A percentile compares a stretch with the other conserved stretches of the same genome.
Evolutionary conservation across 2,888 invertebrate species (phyloP).

Genomic region (Drosophila seclusa): DNA sequence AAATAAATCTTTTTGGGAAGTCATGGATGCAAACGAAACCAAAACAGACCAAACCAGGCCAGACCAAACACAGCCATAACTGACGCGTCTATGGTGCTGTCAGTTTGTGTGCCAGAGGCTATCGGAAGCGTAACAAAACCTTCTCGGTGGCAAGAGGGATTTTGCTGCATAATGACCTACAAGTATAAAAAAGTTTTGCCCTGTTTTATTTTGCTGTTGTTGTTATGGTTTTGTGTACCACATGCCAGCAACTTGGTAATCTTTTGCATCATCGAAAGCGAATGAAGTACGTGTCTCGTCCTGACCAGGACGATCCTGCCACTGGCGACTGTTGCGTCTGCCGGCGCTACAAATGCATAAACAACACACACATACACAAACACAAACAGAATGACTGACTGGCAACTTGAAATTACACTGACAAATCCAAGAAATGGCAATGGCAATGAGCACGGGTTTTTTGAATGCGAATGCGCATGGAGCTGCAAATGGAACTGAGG

Average conservation of each 20-base stretch:
- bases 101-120: slow-evolving; percentile 57
- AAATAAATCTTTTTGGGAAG: slow-evolving; percentile 72
- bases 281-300: slow-evolving; percentile 70
- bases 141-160: slow-evolving; percentile 18
- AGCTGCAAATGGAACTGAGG: slow-evolving; percentile 13
- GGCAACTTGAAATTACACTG: slow-evolving; percentile 63
- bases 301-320: slow-evolving; percentile 13
- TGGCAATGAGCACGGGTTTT: slow-evolving; percentile 17
- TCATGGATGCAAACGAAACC: slow-evolving; percentile 51
- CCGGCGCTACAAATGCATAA: slow-evolving; percentile 70
- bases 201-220: slow-evolving; percentile 12
- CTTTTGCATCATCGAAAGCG: slow-evolving; percentile 77
- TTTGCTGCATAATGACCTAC: slow-evolving; percentile 77
- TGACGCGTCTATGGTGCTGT: slow-evolving; percentile 64
- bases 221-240: slow-evolving; percentile 39
- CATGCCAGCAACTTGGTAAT: slow-evolving; percentile 76
- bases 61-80: slow-evolving; percentile 39
- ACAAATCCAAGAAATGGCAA: slow-evolving; percentile 39
- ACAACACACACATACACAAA: slow-evolving; percentile 43
- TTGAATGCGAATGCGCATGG: slow-evolving; percentile 14
- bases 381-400: slow-evolving; percentile 31
- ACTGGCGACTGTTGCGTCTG: slow-evolving; percentile 67
- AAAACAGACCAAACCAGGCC: not conserved
- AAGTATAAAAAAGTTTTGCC: slow-evolving; percentile 55
- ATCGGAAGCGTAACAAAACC: slow-evolving; percentile 48